Evolutionary conservation across 2,113 vertebrate species (phyloP).

Genomic region (Dunckerocampus dactyliophorus): DNA sequence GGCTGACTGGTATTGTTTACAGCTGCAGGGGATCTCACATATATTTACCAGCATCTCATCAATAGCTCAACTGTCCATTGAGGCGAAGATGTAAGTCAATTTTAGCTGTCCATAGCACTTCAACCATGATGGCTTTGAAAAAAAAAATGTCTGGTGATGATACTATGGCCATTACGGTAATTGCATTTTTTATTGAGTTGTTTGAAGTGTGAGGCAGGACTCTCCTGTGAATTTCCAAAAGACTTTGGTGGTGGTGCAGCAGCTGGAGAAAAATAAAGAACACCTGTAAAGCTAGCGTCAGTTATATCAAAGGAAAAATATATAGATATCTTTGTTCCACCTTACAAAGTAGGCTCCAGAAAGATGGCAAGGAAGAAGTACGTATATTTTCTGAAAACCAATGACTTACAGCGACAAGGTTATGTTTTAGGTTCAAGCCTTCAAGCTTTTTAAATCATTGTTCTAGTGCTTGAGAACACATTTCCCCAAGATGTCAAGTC

Average conservation of each 20-base stretch:
- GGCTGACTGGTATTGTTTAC: conserved; percentile 7
- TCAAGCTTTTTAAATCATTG: neutral
- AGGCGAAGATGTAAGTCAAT: conserved; percentile 39
- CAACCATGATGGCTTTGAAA: conserved; percentile 16
- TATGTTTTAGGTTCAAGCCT: conserved; percentile 20
- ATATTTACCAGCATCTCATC: conserved; percentile 22
- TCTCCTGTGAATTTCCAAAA: no score
- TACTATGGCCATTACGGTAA: conserved; percentile 31
- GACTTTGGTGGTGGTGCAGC: no score
- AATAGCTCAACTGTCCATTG: conserved; percentile 25
- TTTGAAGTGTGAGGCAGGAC: conserved; percentile 1
- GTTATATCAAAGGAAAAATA: no score
- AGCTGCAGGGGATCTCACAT: neutral
- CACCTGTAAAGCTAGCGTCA: neutral
- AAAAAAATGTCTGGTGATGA: no score
- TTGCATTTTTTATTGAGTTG: conserved; percentile 32
- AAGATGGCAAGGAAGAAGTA: no score
- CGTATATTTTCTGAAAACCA: no score
- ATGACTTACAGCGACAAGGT: neutral
- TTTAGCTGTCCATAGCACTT: conserved; percentile 25
- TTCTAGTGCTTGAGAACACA: neutral
- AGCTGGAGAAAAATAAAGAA: no score
- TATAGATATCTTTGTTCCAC: no score
- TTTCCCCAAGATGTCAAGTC: conserved; percentile 4
- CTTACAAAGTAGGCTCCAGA: no score